Conservation (phyloP, 2,888 invertebrate species). For the Endotricha flammealis region DNA sequence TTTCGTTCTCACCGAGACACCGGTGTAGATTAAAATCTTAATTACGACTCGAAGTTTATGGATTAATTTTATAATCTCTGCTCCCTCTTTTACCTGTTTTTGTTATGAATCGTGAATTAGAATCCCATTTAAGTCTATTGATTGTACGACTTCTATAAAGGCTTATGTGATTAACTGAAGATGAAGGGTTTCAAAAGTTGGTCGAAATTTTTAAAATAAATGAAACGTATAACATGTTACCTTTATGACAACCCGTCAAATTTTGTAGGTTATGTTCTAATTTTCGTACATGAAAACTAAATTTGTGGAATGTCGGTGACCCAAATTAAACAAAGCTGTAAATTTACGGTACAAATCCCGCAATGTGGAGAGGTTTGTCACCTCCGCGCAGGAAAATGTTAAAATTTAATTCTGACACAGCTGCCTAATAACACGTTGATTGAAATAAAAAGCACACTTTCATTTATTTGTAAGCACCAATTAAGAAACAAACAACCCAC, state of each 20-base stretch:
- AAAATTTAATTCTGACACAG: no score
- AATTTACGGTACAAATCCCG: not conserved
- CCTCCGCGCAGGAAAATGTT: not conserved
- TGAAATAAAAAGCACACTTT: no score
- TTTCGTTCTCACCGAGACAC: slow-evolving; percentile 46
- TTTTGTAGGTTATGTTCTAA: not conserved
- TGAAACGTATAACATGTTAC: no score
- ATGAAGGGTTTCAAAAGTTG: slow-evolving; percentile 1
- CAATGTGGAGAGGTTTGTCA: slow-evolving; percentile 1
- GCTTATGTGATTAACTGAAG: slow-evolving; percentile 10
- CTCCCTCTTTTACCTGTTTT: slow-evolving; percentile 36
- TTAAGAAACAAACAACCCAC: no score
- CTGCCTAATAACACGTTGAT: no score
- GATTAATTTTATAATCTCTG: slow-evolving; percentile 61
- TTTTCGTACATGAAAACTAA: not conserved
- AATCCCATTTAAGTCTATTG: slow-evolving; percentile 25
- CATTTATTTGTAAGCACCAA: no score
- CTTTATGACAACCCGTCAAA: no score
- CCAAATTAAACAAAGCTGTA: not conserved
- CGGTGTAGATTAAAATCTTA: slow-evolving; percentile 66
- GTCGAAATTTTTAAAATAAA: not conserved
- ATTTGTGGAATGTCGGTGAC: not conserved
- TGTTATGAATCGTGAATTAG: slow-evolving; percentile 32
- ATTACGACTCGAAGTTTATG: slow-evolving; percentile 58
- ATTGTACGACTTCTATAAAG: slow-evolving; percentile 13